Base-by-base conservation (phyloP, 2,113 vertebrate species). In the Caranx ignobilis region DNA sequence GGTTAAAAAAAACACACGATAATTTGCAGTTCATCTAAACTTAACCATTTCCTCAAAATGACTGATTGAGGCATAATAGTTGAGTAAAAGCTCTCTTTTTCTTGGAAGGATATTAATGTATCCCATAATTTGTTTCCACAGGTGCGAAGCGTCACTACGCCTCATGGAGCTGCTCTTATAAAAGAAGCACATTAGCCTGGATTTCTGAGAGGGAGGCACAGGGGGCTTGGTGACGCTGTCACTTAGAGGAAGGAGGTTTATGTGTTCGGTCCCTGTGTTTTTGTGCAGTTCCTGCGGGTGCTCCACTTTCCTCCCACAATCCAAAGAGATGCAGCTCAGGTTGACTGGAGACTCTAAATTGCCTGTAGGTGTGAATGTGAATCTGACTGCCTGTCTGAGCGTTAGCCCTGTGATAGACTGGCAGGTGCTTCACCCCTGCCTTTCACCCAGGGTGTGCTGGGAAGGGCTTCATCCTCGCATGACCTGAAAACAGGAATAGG, bases 271-370 rank as follows among this genome's bases (percentile, higher is more conserved):
- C 48, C 75, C 47, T 37, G 59, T 68, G 41, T 59, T 81, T 80
- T 63, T 2, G 55, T 66, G 59, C 19, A 12, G 74, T 71, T 77
- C 52, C 69, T 79, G 16, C 6, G 15, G 77, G 61, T 76, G 81
- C 71, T 76, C 65, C 73, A 64, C 43, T 56, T 68, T 71, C 57
- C 68, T 59, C 62, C 62, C 31, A 61, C 70, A 75, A 80, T 81
- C 76, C 64, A 70, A 52, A 86, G 63, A 77, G 60, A 39, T 41
- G 54, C 45, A 62, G 68, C 71, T 76, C 71, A 70, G 67, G 71
- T 55, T 83, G 72, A 82, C 71, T 79, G 60, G 61, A 85, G 75
- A 71, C 75, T 66, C 61, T 54, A 84, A 75, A 78, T 71, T 77
- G 86, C 81, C 71, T 82, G 71, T 55, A 78, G 65, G 56, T 59